Conservation (phyloP, 2,113 vertebrate genomes). For the Nycticebus coucang region DNA sequence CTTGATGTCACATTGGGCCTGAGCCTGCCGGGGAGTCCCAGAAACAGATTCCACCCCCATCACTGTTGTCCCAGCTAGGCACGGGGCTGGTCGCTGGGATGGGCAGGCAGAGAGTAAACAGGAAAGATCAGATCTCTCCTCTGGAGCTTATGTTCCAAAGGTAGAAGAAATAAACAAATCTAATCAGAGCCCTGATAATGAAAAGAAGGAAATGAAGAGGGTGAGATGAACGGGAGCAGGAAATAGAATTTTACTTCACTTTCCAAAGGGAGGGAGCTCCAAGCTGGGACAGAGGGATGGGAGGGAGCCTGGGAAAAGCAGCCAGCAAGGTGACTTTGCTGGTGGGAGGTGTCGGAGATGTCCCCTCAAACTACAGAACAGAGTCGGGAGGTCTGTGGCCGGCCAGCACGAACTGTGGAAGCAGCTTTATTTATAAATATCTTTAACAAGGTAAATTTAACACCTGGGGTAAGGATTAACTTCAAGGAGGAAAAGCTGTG, state of each 20-base stretch:
- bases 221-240: too few species aligned
- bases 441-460: too few species aligned
- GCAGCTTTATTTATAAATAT: too few species aligned
- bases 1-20: accelerated
- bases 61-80: background rate
- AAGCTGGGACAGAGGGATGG: background rate
- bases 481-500: too few species aligned
- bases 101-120: background rate
- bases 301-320: background rate
- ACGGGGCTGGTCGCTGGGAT: background rate
- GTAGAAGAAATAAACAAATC: background rate
- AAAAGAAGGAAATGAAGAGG: background rate
- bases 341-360: background rate
- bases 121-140: background rate
- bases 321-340: too few species aligned
- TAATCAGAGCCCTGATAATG: background rate
- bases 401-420: too few species aligned
- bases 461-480: too few species aligned
- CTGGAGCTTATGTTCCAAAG: background rate
- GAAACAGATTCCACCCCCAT: background rate
- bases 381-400: too few species aligned
- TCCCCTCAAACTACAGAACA: too few species aligned
- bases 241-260: background rate
- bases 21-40: background rate
- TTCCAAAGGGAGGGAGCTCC: background rate